These are phyloP conservation scores for Euphydryas editha DNA, from an alignment of 2,888 invertebrate genomes.

Conservation along the genomic window DNA sequence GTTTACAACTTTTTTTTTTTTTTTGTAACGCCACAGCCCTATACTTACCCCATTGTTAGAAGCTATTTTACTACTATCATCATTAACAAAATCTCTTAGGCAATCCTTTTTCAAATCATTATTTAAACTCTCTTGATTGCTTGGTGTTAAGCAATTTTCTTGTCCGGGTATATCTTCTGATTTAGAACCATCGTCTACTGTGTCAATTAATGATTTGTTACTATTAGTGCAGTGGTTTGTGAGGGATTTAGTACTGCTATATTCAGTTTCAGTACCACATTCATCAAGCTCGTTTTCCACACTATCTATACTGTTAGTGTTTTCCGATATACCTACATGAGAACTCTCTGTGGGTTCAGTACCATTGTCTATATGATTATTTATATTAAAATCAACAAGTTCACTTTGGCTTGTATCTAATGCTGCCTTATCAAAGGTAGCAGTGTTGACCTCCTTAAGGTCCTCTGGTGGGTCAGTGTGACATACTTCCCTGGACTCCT, in stretches of 20 bases:
- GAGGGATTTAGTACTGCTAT: conserved; percentile 42
- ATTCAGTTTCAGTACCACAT: conserved; percentile 34
- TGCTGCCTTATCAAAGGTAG: conserved; percentile 1
- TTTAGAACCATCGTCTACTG: conserved; percentile 40
- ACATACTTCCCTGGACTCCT: conserved; percentile 60
- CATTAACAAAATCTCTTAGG: neutral
- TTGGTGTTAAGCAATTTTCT: neutral
- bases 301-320: conserved; percentile 49
- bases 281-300: conserved; percentile 46
- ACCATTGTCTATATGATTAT: conserved; percentile 35
- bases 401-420: conserved; percentile 14
- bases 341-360: conserved; percentile 24
- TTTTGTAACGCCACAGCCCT: too few relatives aligned
- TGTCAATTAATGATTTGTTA: conserved; percentile 53
- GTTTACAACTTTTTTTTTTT: too few relatives aligned
- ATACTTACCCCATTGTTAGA: conserved; percentile 25
- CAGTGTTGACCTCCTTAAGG: neutral
- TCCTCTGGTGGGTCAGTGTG: conserved; percentile 21
- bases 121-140: neutral
- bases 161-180: conserved; percentile 48
- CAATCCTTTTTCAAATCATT: neutral
- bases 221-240: conserved; percentile 53
- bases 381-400: conserved; percentile 42
- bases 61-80: neutral
- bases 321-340: conserved; percentile 10